Conservation (phyloP, 2,113 vertebrate species). For the Phylloscopus whistleri region DNA sequence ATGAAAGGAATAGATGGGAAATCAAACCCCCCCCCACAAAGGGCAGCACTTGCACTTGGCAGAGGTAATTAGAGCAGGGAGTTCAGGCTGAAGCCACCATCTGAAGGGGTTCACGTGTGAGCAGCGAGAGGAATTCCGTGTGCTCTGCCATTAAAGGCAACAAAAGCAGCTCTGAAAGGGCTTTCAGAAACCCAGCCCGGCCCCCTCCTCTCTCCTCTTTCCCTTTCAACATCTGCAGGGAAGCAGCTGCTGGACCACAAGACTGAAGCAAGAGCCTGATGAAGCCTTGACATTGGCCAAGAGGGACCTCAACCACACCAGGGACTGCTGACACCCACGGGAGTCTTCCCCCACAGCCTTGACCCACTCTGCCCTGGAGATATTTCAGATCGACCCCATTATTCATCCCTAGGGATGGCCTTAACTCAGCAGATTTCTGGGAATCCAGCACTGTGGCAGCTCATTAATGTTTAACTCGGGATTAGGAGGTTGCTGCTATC, state of each 20-base stretch:
- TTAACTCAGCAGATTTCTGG: neutral
- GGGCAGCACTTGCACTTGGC: neutral
- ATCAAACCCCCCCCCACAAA: neutral
- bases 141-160: neutral
- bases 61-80: neutral
- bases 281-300: neutral
- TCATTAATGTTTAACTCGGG: slow-evolving; percentile 24
- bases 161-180: neutral
- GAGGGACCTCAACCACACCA: neutral
- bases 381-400: neutral
- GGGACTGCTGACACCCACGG: neutral
- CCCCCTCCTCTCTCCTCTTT: neutral
- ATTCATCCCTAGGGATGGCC: neutral
- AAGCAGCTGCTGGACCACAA: neutral
- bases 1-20: neutral
- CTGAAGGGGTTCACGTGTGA: neutral
- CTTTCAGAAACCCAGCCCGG: neutral
- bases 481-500: neutral
- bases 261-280: neutral
- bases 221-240: neutral
- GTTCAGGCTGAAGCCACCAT: neutral
- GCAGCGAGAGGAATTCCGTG: neutral
- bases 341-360: neutral
- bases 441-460: neutral
- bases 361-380: rapidly evolving